Conservation (phyloP, 2,113 vertebrate genomes). For the Polypterus senegalus region DNA sequence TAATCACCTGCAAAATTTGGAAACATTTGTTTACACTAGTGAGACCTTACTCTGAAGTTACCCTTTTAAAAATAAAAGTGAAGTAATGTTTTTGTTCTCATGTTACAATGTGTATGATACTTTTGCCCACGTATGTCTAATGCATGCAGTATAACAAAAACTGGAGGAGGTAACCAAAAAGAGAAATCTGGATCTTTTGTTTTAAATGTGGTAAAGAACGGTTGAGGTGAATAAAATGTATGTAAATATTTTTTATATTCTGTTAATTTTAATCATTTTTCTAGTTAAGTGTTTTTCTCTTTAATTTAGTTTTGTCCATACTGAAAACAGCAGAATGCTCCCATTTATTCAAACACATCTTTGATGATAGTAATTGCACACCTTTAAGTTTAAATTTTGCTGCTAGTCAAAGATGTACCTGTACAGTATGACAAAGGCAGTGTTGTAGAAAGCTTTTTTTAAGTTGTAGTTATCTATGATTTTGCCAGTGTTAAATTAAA, state of each 20-base stretch:
- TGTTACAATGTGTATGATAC: constrained; percentile 47
- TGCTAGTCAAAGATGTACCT: constrained; percentile 55
- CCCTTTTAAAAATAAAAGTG: constrained; percentile 33
- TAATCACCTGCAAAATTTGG: constrained; percentile 36
- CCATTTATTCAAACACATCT: constrained; percentile 39
- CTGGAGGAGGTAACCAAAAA: constrained; percentile 51
- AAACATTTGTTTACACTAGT: constrained; percentile 17
- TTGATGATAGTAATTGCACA: constrained; percentile 52
- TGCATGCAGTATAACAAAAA: constrained; percentile 64
- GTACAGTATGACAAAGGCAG: constrained; percentile 38
- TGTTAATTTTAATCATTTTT: constrained; percentile 3
- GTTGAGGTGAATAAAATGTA: constrained; percentile 45
- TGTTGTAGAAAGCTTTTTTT: constrained; percentile 45
- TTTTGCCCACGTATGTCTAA: constrained; percentile 52
- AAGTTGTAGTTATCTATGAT: constrained; percentile 27
- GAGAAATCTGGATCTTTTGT: constrained; percentile 25
- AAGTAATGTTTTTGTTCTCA: constrained; percentile 44
- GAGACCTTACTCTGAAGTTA: constrained; percentile 32
- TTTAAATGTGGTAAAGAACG: constrained; percentile 36
- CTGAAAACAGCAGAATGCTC: constrained; percentile 34
- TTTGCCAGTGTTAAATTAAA: constrained; percentile 56
- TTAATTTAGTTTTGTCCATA: constrained; percentile 25
- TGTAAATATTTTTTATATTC: constrained; percentile 28
- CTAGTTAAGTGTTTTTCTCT: constrained; percentile 23
- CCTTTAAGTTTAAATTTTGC: constrained; percentile 56